These are phyloP conservation scores for Lordiphosa clarofinis DNA, from an alignment of 1,140 invertebrate species.

Conservation along the genomic window DNA sequence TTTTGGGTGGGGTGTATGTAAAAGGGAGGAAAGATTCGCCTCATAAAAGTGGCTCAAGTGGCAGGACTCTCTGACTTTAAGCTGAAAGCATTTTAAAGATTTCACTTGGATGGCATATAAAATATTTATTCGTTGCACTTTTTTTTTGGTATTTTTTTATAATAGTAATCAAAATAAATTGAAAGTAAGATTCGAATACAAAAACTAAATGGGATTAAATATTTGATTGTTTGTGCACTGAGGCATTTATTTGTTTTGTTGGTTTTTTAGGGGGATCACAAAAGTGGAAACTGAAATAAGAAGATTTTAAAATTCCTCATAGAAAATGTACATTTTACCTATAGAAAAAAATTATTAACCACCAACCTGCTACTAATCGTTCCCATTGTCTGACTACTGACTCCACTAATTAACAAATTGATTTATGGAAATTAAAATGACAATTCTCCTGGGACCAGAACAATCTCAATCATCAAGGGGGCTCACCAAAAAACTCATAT, in stretches of 20 bases:
- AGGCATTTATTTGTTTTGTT: conserved; percentile 43
- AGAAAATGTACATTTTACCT: no score
- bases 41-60: conserved; percentile 69
- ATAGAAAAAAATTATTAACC: no score
- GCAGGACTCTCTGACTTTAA: conserved; percentile 45
- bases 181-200: conserved; percentile 45
- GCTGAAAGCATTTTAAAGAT: conserved; percentile 53
- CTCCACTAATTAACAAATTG: conserved; percentile 75
- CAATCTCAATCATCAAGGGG: conserved; percentile 24
- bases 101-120: conserved; percentile 21
- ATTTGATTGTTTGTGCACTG: conserved; percentile 33
- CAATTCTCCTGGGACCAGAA: conserved; percentile 48
- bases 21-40: not conserved
- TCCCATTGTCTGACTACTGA: conserved; percentile 36
- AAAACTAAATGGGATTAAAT: conserved; percentile 61
- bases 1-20: conserved; percentile 4
- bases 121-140: conserved; percentile 48
- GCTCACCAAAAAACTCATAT: conserved; percentile 44
- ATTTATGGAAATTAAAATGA: conserved; percentile 77
- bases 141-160: conserved; percentile 29
- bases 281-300: not conserved
- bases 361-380: conserved; percentile 40
- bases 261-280: conserved; percentile 15
- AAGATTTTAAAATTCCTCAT: no score
- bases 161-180: conserved; percentile 65